Conservation (phyloP, 2,888 invertebrate genomes). For the Latheticus oryzae region DNA sequence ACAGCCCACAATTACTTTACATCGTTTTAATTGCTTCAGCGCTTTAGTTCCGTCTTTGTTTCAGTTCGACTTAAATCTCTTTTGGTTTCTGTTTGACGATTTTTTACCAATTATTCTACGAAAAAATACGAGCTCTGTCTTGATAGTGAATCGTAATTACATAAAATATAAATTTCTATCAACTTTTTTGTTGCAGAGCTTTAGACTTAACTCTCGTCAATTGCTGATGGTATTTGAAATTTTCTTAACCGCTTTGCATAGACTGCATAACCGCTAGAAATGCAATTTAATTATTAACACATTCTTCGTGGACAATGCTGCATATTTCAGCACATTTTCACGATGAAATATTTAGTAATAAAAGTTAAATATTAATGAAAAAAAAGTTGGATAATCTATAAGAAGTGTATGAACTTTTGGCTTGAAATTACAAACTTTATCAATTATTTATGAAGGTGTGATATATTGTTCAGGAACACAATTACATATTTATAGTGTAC, state of each 20-base stretch:
- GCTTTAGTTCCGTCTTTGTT: conserved; percentile 35
- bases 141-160: no score
- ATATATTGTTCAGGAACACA: conserved; percentile 35
- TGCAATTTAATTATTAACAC: conserved; percentile 8
- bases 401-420: no score
- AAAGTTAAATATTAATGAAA: no score
- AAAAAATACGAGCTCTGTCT: no score
- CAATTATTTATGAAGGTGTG: conserved; percentile 35
- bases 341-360: background rate
- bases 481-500: conserved; percentile 40
- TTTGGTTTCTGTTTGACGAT: no score
- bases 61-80: conserved; percentile 34
- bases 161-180: no score
- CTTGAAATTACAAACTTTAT: conserved; percentile 34
- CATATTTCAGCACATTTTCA: background rate
- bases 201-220: no score
- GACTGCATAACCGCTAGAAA: conserved; percentile 6
- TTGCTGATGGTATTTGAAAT: no score
- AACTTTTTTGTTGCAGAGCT: no score
- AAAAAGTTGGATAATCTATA: no score
- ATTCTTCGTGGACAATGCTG: conserved; percentile 1
- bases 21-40: conserved; percentile 52
- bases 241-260: conserved; percentile 25
- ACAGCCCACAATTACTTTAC: conserved; percentile 53
- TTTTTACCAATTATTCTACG: no score